Evolutionary conservation across 2,113 vertebrate genomes (phyloP).

Genomic region (Vireo altiloquus): DNA sequence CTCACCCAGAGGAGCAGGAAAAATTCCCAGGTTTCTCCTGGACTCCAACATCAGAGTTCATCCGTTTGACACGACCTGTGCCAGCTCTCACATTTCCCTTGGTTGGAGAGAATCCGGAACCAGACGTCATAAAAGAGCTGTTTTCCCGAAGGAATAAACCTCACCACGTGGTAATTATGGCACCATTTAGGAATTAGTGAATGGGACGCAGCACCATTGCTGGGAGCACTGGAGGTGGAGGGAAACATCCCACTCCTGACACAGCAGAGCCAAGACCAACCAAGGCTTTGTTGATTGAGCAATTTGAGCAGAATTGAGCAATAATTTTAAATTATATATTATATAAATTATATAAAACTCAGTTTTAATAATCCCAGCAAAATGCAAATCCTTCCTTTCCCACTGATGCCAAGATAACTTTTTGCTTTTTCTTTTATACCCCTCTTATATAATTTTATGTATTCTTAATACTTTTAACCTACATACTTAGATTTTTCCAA

Average conservation of each 20-base stretch:
- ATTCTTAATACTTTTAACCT: too few relatives aligned
- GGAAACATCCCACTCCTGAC: background rate
- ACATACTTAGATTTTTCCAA: too few relatives aligned
- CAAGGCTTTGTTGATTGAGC: too few relatives aligned
- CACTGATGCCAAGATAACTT: background rate
- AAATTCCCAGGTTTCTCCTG: too few relatives aligned
- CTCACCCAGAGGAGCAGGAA: too few relatives aligned
- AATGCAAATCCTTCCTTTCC: background rate
- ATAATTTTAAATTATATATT: too few relatives aligned
- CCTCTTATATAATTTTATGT: too few relatives aligned
- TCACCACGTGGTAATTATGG: accelerated
- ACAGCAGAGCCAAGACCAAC: background rate
- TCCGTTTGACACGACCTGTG: background rate
- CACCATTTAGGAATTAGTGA: background rate
- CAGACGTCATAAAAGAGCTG: background rate
- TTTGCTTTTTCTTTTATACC: too few relatives aligned
- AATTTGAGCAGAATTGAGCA: too few relatives aligned
- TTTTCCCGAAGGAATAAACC: background rate
- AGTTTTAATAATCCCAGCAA: background rate
- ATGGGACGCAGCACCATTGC: too few relatives aligned
- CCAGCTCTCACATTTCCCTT: background rate
- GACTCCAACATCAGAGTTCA: background rate
- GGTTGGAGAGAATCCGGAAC: background rate
- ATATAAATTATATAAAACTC: too few relatives aligned
- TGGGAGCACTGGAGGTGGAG: background rate